phyloP scores from a whole-genome alignment of 2,888 invertebrate genomes.

The Drosophila austrosaltans region DNA sequence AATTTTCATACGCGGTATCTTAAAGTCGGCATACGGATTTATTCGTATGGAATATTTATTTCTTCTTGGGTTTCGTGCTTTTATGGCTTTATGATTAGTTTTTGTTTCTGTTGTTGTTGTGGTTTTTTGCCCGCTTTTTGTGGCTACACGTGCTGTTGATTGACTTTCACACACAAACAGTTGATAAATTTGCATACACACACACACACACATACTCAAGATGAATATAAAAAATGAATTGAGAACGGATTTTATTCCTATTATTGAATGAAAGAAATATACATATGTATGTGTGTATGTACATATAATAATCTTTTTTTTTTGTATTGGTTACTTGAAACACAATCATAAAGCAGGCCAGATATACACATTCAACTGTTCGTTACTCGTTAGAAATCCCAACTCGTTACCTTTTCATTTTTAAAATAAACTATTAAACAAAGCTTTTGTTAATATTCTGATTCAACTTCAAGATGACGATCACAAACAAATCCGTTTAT shows the following conservation, averaged over 20 bases:
- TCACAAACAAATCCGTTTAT: too few relatives aligned
- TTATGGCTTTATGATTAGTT: constrained; percentile 49
- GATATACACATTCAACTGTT: neutral
- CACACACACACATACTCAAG: constrained; percentile 5
- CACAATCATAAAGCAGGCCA: neutral
- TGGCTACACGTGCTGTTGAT: constrained; percentile 74
- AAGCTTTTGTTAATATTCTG: too few relatives aligned
- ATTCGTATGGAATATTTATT: constrained; percentile 21
- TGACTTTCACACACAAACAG: constrained; percentile 66
- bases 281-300: too few relatives aligned
- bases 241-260: neutral
- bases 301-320: neutral
- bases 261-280: neutral
- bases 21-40: neutral
- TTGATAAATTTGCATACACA: constrained; percentile 52
- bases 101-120: constrained; percentile 26
- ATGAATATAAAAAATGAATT: constrained; percentile 8
- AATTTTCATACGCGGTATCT: neutral
- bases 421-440: too few relatives aligned
- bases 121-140: constrained; percentile 32
- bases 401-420: too few relatives aligned
- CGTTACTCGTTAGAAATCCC: too few relatives aligned
- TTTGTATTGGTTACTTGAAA: neutral
- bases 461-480: too few relatives aligned
- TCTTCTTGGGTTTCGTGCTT: constrained; percentile 32